Evolutionary conservation across 2,888 invertebrate genomes (phyloP).

Genomic region (Seira sanloemensis): DNA sequence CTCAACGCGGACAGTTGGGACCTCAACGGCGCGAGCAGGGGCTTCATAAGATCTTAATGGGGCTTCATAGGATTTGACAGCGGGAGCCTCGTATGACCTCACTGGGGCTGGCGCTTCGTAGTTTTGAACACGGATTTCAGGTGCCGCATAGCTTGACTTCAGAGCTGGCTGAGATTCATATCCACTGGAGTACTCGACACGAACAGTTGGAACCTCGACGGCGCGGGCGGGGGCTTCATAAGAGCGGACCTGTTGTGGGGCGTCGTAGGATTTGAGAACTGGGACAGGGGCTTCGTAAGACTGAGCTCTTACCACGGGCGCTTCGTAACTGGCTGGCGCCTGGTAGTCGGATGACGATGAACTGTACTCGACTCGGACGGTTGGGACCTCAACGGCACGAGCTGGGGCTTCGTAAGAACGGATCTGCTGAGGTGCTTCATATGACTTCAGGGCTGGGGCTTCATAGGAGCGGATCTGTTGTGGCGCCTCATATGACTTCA

Average conservation of each 20-base stretch:
- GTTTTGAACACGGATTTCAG: not conserved
- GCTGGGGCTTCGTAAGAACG: not conserved
- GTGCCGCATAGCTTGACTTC: not conserved
- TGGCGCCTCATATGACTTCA: not conserved
- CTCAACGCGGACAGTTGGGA: constrained; percentile 26
- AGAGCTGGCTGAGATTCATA: not conserved
- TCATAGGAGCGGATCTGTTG: not conserved
- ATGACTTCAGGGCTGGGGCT: not conserved
- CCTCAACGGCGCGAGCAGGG: constrained; percentile 16
- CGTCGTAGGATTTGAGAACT: not conserved
- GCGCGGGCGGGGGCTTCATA: not conserved
- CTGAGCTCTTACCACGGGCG: not conserved
- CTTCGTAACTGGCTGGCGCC: not conserved
- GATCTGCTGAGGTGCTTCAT: not conserved
- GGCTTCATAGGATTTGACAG: not conserved
- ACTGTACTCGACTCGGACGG: not conserved
- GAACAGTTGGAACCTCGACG: not conserved
- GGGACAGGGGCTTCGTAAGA: not conserved
- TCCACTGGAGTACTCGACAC: not conserved
- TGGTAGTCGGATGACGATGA: not conserved
- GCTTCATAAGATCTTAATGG: not conserved
- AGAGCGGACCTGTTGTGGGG: not conserved
- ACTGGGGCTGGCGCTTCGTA: not conserved
- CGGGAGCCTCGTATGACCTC: not conserved
- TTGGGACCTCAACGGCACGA: not conserved